Evolutionary conservation across 2,888 invertebrate genomes (phyloP), one percentile per base, ranked within the genome.

Genomic region (Caenorhabditis sp.): DNA sequence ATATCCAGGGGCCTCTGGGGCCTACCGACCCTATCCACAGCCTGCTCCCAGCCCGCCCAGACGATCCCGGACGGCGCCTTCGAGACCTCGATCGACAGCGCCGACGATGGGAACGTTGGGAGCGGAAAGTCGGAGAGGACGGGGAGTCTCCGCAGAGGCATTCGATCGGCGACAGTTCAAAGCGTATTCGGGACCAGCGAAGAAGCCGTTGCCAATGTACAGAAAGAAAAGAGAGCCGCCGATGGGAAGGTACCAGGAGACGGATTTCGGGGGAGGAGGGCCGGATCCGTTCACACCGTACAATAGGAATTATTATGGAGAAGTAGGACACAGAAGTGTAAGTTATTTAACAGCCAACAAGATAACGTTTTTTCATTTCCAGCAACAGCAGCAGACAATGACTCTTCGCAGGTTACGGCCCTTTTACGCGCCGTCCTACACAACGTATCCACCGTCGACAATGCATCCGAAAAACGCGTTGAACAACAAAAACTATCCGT

Each of bases 381-480:
- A 71, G 53, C 70, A 70, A 35, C 61, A 48, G 27, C 79, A 79
- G 55, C 66, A 68, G 20, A 53, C 71, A 32, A 61, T 63, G 41
- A 82, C 82, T 37, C 27, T 81, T 17, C 70, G 83, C 22, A 27
- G 81, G 70, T 58, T 79, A 55, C 74, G 83, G 30, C 85, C 79
- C 13, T 85, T 82, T 74, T 86, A 86, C 65, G 79, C 83, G 8
- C 86, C 86, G 24, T 85, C 85, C 52, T 86, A 86, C 71, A 83
- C 85, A 17, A 85, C 85, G 13, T 86, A 85, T 59, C 86, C 86
- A 8, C 86, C 86, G 7, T 80, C 83, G 17, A 84, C 84, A 8
- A 86, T 86, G 86, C 80, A 81, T 55, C 71, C 73, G 41, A 50
- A 65, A 26, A 66, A 72, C 20, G 53, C 58, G 35, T 32, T 75